These are phyloP conservation scores for Ardeotis arabs DNA, from an alignment of 2,113 vertebrate genomes.

Conservation along the genomic window DNA sequence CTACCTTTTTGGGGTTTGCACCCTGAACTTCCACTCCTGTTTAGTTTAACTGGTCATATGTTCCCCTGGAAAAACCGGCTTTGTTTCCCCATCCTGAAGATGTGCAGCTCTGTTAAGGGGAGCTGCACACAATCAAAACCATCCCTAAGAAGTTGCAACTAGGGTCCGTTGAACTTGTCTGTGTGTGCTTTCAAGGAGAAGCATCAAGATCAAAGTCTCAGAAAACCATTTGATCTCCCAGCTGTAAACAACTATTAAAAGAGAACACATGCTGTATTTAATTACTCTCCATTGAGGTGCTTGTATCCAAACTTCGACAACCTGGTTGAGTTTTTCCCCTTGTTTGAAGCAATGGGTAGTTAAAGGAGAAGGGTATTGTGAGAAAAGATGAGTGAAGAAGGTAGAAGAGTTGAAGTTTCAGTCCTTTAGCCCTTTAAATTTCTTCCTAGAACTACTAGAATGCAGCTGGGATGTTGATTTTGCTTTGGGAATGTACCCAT, in stretches of 20 bases:
- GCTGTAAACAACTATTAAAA: slow-evolving; percentile 41
- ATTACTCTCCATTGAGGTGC: slow-evolving; percentile 19
- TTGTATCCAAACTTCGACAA: not conserved
- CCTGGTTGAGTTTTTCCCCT: not conserved
- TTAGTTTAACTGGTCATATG: not conserved
- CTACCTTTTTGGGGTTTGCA: not conserved
- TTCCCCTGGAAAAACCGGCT: not conserved
- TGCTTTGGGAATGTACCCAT: not conserved
- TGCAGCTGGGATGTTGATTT: not conserved
- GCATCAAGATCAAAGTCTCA: slow-evolving; percentile 47
- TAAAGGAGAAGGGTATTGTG: not conserved
- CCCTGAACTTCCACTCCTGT: not conserved
- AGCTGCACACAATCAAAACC: not conserved
- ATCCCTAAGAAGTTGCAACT: not conserved
- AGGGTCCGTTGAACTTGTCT: not conserved
- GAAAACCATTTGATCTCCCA: slow-evolving; percentile 47
- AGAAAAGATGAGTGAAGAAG: not conserved
- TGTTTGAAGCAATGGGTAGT: not conserved
- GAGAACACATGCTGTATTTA: slow-evolving; percentile 4
- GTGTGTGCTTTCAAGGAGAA: not conserved
- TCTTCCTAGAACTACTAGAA: not conserved
- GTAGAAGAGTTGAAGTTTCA: not conserved
- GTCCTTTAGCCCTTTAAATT: not conserved
- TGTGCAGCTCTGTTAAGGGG: not conserved
- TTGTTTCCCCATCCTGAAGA: not conserved